Base-by-base conservation (phyloP, 2,888 invertebrate genomes). In the Dicyrtoma fusca region DNA sequence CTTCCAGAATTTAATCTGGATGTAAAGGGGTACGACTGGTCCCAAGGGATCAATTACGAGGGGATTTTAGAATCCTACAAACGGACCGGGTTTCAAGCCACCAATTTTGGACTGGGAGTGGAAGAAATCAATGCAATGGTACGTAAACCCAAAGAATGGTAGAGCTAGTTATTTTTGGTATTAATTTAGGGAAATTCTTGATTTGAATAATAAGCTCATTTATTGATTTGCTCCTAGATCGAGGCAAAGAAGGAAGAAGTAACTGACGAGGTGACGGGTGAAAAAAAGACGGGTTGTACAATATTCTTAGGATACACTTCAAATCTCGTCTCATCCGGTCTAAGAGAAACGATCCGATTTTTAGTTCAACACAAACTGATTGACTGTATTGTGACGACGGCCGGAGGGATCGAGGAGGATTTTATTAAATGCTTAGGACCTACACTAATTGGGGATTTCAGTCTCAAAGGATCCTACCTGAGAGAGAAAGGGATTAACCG, bases 351-450 rank as follows among this genome's bases (percentile, higher is more conserved):
- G 0, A 89, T 99, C 75, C 86, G 91, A 69, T 99, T 93, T 86
- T 86, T 95, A 70, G 92, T 91, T 0, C 88, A 95, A 82, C 90
- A 94, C 82, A 90, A 89, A 83, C 89, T 96, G 87, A 89, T 99
- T 44, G 99, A 99, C 84, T 96, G 96, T 82, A 88, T 99, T 76
- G 98, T 99, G 0, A 94, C 98, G 0, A 95, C 97, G 13, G 99
- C 98, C 0, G 99, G 99, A 0, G 99, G 99, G 0, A 87, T 99
- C 0, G 99, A 99, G 84, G 99, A 99, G 85, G 99, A 99, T 85
- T 89, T 99, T 59, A 99, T 99, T 55, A 99, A 99, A 86, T 99
- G 99, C 83, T 86, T 99, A 69, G 95, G 94, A 1, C 94, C 96
- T 0, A 98, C 97, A 0, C 97, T 89, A 81, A 83, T 99, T 65